Percentiles rank a stretch among this genome's conserved stretches.
Evolutionary conservation across 1,140 invertebrate genomes (phyloP).

Genomic region (Anoplophora glabripennis): DNA sequence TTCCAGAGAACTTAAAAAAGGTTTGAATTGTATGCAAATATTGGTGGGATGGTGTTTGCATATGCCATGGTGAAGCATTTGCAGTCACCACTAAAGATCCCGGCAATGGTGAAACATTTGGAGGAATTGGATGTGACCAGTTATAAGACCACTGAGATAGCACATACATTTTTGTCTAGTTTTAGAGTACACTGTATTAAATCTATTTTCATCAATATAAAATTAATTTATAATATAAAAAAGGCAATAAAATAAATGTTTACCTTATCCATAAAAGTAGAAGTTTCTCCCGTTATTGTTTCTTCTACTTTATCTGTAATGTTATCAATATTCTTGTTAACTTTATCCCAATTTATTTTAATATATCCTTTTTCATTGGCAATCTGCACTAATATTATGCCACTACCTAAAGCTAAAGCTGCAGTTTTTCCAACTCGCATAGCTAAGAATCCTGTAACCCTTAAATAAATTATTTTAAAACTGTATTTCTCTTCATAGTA

Average conservation of each 20-base stretch:
- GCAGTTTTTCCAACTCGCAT: conserved; percentile 91
- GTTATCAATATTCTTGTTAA: conserved; percentile 78
- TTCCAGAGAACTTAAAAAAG: too few species aligned
- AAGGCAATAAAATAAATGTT: conserved; percentile 24
- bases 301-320: conserved; percentile 78
- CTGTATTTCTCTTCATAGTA: neutral
- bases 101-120: too few species aligned
- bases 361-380: conserved; percentile 91
- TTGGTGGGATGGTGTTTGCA: too few species aligned
- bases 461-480: conserved; percentile 47
- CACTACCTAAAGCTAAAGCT: conserved; percentile 82
- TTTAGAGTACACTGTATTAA: conserved; percentile 7
- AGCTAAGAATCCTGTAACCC: conserved; percentile 84
- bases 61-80: too few species aligned
- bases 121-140: neutral
- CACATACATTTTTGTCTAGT: conserved; percentile 1
- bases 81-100: too few species aligned
- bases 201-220: conserved; percentile 13
- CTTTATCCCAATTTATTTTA: conserved; percentile 85
- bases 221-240: conserved; percentile 10
- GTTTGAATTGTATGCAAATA: too few species aligned
- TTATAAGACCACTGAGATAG: conserved; percentile 9
- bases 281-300: conserved; percentile 66
- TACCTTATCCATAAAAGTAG: conserved; percentile 78
- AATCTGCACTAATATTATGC: conserved; percentile 84